Evolutionary conservation across 2,888 invertebrate species (phyloP).

Genomic region (Cephus rjabovi): DNA sequence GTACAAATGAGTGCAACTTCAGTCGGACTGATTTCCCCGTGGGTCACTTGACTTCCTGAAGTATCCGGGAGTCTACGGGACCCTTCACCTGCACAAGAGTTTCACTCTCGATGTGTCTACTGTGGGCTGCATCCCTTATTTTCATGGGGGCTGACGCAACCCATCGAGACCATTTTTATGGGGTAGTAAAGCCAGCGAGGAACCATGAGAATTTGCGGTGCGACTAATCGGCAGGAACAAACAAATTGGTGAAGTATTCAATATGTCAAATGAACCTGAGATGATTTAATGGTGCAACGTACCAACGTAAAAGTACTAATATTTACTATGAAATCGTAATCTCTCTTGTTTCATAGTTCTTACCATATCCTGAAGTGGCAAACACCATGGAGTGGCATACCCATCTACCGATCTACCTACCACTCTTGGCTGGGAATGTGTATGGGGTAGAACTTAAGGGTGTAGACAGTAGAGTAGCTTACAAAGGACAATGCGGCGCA

Average conservation of each 20-base stretch:
- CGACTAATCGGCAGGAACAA: neutral
- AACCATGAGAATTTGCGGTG: neutral
- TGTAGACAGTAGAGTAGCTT: neutral
- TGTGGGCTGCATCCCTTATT: neutral
- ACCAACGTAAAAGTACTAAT: neutral
- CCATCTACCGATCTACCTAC: neutral
- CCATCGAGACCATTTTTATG: neutral
- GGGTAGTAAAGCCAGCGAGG: neutral
- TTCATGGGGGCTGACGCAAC: neutral
- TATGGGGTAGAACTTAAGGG: neutral
- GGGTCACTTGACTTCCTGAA: slow-evolving; percentile 21
- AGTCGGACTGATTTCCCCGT: slow-evolving; percentile 23
- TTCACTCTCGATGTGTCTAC: neutral
- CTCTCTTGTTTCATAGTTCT: neutral
- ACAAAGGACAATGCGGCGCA: slow-evolving; percentile 50
- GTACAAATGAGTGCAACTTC: slow-evolving; percentile 21
- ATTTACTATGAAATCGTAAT: neutral
- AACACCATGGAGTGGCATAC: neutral
- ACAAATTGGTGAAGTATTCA: neutral
- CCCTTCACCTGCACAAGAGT: neutral
- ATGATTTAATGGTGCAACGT: neutral
- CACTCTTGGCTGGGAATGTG: neutral
- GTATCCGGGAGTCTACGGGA: neutral
- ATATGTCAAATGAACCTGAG: neutral
- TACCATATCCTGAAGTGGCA: neutral